Evolutionary conservation across 2,888 invertebrate species (phyloP), one percentile per base, ranked within the genome.

Genomic region (Meta bourneti): DNA sequence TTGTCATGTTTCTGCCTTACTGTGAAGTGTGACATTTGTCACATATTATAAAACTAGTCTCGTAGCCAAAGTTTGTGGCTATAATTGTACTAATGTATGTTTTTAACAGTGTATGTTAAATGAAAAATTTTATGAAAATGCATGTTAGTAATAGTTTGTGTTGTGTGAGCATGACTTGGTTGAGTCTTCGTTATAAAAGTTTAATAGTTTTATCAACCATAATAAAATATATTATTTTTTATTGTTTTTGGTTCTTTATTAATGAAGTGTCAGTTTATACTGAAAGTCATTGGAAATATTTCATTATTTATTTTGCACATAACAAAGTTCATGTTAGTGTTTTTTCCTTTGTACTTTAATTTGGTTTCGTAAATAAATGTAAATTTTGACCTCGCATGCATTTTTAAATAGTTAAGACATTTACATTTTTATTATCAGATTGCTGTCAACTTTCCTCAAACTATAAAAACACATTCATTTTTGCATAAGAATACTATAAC

Each of bases 1-100:
- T 83, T 84, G 88, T 88, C 91, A 91, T 91, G 91, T 91, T 91
- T 91, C 91, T 91, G 91, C 91, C 91, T 91, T 91, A 91, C 54
- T 86, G 78, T 54, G 75, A 79, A 72, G 48, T 85, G 78, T 83
- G 74, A 71, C 80, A 81, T 70, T 79, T 85, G 75, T 72, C 61
- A 70, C 85, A 78, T 61, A 80, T 52, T 84, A 74, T 61, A 51
- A 90, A 77, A 61, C 75, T 90, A 86, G 81, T 52, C 77, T 70
- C 54, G 49, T 81, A 85, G 80, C 84, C 89, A 84, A 71, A 79
- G 70, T 77, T 51, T 74, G 19, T 79, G 84, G 84, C 80, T 74
- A 72, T 78, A 79, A 82, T 51, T 85, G 84, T 71, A 80, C 70
- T 85, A 74, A 84, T 85, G 77, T 90, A 83, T 90, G 83, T 90